Conservation (phyloP, 2,888 invertebrate genomes). For the Lasioglossum calceatum region DNA sequence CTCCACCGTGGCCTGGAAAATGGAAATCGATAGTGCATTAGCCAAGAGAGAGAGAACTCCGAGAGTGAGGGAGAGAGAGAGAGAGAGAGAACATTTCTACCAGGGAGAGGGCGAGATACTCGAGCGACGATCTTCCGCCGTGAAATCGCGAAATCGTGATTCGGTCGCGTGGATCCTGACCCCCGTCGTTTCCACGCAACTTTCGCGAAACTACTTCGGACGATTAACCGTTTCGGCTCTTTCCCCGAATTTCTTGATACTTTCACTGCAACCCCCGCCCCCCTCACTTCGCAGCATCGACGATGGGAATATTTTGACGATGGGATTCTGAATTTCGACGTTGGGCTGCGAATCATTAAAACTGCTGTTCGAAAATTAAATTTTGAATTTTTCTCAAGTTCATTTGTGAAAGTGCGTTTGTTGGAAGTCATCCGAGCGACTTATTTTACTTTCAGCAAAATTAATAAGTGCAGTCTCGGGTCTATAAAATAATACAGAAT, state of each 20-base stretch:
- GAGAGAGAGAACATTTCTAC: background rate
- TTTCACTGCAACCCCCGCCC: background rate
- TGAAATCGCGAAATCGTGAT: conserved; percentile 53
- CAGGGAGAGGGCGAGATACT: conserved; percentile 15
- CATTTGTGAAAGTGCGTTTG: too few relatives aligned
- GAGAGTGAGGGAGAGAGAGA: background rate
- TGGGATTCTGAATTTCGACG: background rate
- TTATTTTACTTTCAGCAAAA: too few relatives aligned
- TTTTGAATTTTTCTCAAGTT: too few relatives aligned
- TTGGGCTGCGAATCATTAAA: too few relatives aligned
- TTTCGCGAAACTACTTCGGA: conserved; percentile 9
- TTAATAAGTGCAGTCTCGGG: too few relatives aligned
- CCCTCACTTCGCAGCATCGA: background rate
- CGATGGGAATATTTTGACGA: too few relatives aligned
- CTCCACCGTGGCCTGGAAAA: conserved; percentile 92
- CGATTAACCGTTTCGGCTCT: background rate
- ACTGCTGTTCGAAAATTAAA: too few relatives aligned
- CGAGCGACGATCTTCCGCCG: conserved; percentile 9
- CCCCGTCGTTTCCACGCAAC: background rate
- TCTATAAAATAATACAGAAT: too few relatives aligned
- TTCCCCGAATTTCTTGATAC: conserved; percentile 5
- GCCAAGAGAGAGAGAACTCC: conserved; percentile 28
- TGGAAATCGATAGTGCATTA: conserved; percentile 68
- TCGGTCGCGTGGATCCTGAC: conserved; percentile 33
- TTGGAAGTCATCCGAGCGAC: too few relatives aligned